Percentiles rank a stretch among this genome's conserved stretches.
These are phyloP conservation scores for Ardeotis arabs DNA, from an alignment of 2,113 vertebrate species.

Conservation along the genomic window DNA sequence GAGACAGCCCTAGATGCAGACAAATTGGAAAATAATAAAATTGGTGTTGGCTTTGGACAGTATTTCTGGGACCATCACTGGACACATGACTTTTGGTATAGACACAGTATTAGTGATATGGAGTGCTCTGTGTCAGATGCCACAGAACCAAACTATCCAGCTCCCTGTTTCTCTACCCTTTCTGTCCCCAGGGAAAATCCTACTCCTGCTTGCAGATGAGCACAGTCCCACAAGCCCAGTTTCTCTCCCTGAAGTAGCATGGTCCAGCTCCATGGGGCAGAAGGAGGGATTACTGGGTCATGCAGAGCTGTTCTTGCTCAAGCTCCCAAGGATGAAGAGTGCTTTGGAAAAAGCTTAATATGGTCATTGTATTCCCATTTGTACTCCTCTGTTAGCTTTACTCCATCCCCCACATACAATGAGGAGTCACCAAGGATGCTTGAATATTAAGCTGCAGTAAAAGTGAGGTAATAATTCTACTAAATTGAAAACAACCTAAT, in stretches of 20 bases:
- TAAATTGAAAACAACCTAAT: not conserved
- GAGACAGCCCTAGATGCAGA: too few relatives aligned
- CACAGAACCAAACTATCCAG: not conserved
- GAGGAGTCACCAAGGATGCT: not conserved
- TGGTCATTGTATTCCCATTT: not conserved
- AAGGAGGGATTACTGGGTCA: not conserved
- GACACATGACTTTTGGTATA: not conserved
- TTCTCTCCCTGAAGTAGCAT: not conserved
- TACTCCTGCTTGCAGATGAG: rapidly evolving
- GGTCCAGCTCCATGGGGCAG: too few relatives aligned
- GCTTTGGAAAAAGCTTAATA: not conserved
- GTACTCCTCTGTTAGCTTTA: not conserved
- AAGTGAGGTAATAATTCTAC: not conserved
- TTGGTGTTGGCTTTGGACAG: not conserved
- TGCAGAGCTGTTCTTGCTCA: not conserved
- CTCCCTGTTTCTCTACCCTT: not conserved
- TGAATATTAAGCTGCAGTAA: not conserved
- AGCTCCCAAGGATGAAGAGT: not conserved
- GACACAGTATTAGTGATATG: not conserved
- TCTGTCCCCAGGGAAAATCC: not conserved
- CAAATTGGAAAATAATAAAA: not conserved
- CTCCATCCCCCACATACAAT: not conserved
- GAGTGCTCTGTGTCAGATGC: rapidly evolving
- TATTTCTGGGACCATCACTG: not conserved
- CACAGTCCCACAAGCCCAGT: not conserved